Conservation (phyloP, 53 echinoderm and acorn worm genomes). For the Crossaster papposus region DNA sequence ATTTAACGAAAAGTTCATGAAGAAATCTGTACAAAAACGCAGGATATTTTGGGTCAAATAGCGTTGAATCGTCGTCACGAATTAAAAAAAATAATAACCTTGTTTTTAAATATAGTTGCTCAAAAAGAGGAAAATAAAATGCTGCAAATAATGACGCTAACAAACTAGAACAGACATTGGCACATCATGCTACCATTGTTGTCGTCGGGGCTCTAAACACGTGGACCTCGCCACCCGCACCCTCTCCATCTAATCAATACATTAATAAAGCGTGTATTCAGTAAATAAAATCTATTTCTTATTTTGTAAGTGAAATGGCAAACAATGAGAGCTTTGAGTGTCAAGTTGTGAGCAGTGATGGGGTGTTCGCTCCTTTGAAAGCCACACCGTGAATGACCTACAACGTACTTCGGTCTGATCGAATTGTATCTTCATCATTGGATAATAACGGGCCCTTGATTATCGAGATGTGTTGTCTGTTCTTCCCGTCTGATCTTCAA, state of each 20-base stretch:
- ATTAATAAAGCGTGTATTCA: too few relatives aligned
- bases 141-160: too few relatives aligned
- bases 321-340: background rate
- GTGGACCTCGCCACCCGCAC: too few relatives aligned
- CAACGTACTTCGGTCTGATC: background rate
- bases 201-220: too few relatives aligned
- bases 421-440: conserved; percentile 25
- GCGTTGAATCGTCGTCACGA: too few relatives aligned
- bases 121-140: too few relatives aligned
- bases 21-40: background rate
- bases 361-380: background rate
- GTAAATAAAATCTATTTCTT: background rate
- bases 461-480: background rate
- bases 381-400: background rate
- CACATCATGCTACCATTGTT: too few relatives aligned
- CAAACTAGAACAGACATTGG: too few relatives aligned
- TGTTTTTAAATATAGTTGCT: too few relatives aligned
- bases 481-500: background rate
- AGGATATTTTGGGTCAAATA: too few relatives aligned
- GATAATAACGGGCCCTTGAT: conserved; percentile 6
- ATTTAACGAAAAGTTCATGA: background rate
- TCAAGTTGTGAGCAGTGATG: background rate
- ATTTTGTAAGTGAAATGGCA: background rate
- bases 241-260: too few relatives aligned
- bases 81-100: too few relatives aligned